Evolutionary conservation across 2,888 invertebrate genomes (phyloP).

Genomic region (Andrena haemorrhoa): DNA sequence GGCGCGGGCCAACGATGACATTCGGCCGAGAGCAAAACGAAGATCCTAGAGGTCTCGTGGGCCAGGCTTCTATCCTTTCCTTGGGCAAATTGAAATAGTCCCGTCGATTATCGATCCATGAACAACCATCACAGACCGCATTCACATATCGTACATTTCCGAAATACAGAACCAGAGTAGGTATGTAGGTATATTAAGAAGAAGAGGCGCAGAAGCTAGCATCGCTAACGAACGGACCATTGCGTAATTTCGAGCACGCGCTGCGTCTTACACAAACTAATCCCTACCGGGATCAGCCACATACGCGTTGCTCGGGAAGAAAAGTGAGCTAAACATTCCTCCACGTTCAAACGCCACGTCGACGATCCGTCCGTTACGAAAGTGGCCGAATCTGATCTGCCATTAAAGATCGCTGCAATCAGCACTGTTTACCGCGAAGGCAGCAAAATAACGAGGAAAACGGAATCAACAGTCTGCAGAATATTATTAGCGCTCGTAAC

Average conservation of each 20-base stretch:
- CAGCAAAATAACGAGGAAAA: no score
- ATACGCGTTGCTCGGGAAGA: background rate
- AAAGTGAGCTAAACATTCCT: background rate
- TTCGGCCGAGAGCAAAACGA: conserved; percentile 43
- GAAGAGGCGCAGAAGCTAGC: no score
- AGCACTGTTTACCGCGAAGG: conserved; percentile 20
- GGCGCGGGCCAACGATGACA: conserved; percentile 59
- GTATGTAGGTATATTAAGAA: no score
- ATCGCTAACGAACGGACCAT: background rate
- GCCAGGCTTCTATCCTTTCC: background rate
- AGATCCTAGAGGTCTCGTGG: conserved; percentile 44
- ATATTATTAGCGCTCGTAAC: no score
- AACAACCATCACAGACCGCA: no score
- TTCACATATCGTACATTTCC: no score
- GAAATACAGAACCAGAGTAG: no score
- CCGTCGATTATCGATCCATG: background rate
- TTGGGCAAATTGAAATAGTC: background rate
- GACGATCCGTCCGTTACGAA: no score
- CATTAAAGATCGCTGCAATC: no score
- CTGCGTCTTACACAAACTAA: background rate
- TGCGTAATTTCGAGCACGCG: background rate
- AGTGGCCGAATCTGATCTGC: no score
- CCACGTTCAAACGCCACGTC: no score
- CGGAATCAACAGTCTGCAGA: no score
- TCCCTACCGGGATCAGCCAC: background rate